A percentile compares a stretch with the other conserved stretches of the same genome.
phyloP scores from a whole-genome alignment of 2,113 vertebrate species.

The Syngnathoides biaculeatus region DNA sequence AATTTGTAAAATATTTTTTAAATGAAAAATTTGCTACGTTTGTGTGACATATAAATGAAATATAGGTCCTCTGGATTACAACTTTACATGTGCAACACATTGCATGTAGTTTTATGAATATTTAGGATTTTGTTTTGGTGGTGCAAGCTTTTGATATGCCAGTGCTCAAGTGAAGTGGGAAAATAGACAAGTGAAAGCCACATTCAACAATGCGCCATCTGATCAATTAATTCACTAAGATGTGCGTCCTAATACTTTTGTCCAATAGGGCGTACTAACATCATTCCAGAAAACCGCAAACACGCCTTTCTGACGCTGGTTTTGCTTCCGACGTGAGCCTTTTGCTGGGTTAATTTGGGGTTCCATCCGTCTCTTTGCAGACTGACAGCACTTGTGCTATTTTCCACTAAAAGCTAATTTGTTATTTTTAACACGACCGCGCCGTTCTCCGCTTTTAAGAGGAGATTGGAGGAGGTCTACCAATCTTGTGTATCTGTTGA shows the following conservation, averaged over 20 bases:
- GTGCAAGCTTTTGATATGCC: no score
- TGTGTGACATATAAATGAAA: no score
- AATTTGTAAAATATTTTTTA: no score
- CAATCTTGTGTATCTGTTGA: neutral
- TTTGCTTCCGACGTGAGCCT: conserved; percentile 3
- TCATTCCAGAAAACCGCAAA: conserved; percentile 1
- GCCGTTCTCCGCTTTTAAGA: neutral
- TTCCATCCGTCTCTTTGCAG: conserved; percentile 12
- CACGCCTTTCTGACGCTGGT: conserved; percentile 5
- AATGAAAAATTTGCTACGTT: no score
- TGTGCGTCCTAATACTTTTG: neutral
- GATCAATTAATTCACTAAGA: neutral
- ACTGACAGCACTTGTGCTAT: conserved; percentile 31
- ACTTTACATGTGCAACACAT: no score
- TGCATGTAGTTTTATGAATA: no score
- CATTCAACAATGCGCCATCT: neutral
- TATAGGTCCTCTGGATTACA: no score
- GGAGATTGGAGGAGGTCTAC: neutral
- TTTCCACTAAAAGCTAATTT: conserved; percentile 17
- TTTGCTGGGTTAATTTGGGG: neutral
- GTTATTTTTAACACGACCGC: conserved; percentile 25
- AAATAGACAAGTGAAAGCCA: no score
- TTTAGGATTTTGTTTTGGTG: no score
- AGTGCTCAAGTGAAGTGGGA: no score
- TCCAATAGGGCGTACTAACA: neutral